phyloP scores from a whole-genome alignment of 2,113 vertebrate genomes.

The Alaudala cheleensis region DNA sequence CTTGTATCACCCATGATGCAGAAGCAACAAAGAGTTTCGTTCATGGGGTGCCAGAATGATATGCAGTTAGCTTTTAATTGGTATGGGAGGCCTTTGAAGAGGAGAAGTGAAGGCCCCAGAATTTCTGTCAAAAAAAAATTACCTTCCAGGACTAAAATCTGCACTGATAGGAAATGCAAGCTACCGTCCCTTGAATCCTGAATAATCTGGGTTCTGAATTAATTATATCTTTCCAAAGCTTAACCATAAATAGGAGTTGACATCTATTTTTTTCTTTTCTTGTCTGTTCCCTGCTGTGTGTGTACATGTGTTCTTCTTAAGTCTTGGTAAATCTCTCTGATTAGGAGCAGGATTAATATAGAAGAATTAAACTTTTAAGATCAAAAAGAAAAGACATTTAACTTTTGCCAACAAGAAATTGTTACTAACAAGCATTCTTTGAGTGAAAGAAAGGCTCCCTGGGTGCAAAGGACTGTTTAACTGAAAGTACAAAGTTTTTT shows the following conservation, averaged over 20 bases:
- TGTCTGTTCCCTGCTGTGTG: conserved; percentile 36
- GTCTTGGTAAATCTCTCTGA: conserved; percentile 44
- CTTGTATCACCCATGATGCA: not conserved
- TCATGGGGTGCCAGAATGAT: not conserved
- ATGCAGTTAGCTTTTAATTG: not conserved
- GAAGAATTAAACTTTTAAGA: conserved; percentile 57
- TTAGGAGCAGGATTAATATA: conserved; percentile 57
- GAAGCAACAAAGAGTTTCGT: not conserved
- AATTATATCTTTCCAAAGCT: conserved; percentile 54
- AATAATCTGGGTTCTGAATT: conserved; percentile 55
- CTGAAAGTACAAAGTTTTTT: not conserved
- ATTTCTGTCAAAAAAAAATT: conserved; percentile 28
- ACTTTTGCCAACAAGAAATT: conserved; percentile 44
- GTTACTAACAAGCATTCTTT: conserved; percentile 31
- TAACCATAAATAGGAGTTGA: conserved; percentile 18
- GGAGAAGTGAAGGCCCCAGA: not conserved
- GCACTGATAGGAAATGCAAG: conserved; percentile 12
- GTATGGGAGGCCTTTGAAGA: conserved; percentile 3
- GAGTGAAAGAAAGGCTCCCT: conserved; percentile 19
- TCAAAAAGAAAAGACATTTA: conserved; percentile 43
- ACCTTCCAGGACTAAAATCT: conserved; percentile 18
- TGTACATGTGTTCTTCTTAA: conserved; percentile 30
- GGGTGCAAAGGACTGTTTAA: conserved; percentile 12
- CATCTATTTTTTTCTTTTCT: not conserved
- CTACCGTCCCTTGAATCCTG: not conserved